Evolutionary conservation across 2,797 vertebrate genomes (phyloP).

Genomic region (Decapterus maruadsi): DNA sequence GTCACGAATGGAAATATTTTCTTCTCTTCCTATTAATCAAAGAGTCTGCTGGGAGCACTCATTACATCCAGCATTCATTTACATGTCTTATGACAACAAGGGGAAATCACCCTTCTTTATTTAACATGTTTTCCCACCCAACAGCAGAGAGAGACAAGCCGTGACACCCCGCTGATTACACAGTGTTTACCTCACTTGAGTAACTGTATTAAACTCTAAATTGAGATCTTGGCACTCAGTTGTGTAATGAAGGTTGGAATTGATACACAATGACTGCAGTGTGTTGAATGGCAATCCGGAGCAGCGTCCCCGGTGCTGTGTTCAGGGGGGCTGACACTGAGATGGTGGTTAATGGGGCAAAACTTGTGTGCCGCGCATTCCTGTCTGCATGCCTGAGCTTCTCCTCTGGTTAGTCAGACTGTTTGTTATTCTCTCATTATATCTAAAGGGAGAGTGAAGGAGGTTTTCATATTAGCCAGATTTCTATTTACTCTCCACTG

Average conservation of each 20-base stretch:
- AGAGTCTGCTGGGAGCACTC: conserved; percentile 1
- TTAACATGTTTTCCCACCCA: conserved; percentile 32
- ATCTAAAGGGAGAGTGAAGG: neutral
- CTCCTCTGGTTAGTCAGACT: conserved; percentile 37
- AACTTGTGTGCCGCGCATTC: conserved; percentile 55
- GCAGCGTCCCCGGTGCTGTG: conserved; percentile 26
- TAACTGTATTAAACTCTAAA: conserved; percentile 48
- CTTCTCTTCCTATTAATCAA: conserved; percentile 17
- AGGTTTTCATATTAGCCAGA: conserved; percentile 12
- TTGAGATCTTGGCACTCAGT: conserved; percentile 52
- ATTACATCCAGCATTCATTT: conserved; percentile 26
- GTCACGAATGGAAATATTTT: conserved; percentile 9
- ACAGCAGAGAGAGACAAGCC: conserved; percentile 13
- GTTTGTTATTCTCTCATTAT: conserved; percentile 27
- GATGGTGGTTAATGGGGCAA: conserved; percentile 73
- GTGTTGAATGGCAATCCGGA: conserved; percentile 56
- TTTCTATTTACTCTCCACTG: conserved; percentile 42
- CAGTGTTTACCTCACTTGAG: conserved; percentile 59
- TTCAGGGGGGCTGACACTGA: conserved; percentile 48
- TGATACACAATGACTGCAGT: conserved; percentile 66
- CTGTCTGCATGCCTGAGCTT: conserved; percentile 41
- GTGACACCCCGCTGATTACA: conserved; percentile 42
- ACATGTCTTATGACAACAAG: conserved; percentile 8
- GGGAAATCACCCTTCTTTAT: conserved; percentile 36
- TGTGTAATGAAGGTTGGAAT: conserved; percentile 74